phyloP scores from a whole-genome alignment of 2,888 invertebrate species.

The Coelopa pilipes region DNA sequence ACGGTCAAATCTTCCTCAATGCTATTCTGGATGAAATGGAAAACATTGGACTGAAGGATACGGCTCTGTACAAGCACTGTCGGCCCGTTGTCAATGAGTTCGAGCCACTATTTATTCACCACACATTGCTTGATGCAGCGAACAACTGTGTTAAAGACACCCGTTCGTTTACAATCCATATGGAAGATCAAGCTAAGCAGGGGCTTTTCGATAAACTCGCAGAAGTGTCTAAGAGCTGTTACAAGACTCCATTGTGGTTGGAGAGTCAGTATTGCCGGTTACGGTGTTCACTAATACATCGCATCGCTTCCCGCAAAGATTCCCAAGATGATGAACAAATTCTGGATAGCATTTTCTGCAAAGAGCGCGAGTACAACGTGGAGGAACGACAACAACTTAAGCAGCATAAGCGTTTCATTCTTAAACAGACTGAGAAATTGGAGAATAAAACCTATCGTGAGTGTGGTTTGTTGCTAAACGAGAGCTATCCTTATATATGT shows the following conservation, averaged over 20 bases:
- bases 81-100: conserved; percentile 61
- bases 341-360: conserved; percentile 61
- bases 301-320: conserved; percentile 59
- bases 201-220: conserved; percentile 60
- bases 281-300: conserved; percentile 63
- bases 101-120: conserved; percentile 62
- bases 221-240: conserved; percentile 57
- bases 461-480: conserved; percentile 61
- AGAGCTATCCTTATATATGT: conserved; percentile 63
- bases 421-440: conserved; percentile 65
- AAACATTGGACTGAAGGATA: conserved; percentile 57
- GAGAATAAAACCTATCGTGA: conserved; percentile 64
- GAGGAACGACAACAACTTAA: conserved; percentile 62
- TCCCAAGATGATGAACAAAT: conserved; percentile 60
- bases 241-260: conserved; percentile 62
- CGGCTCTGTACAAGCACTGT: conserved; percentile 61
- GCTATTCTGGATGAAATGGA: conserved; percentile 61
- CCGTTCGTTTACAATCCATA: conserved; percentile 57
- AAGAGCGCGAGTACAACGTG: conserved; percentile 58
- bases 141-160: conserved; percentile 61
- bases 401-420: conserved; percentile 64
- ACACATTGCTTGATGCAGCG: conserved; percentile 57
- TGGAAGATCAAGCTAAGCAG: conserved; percentile 59
- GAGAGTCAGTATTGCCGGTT: conserved; percentile 64
- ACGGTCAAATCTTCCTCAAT: conserved; percentile 57